Evolutionary conservation across 2,797 vertebrate species (phyloP), one percentile per base, ranked within the genome.

Genomic region (Pelodytes ibericus): DNA sequence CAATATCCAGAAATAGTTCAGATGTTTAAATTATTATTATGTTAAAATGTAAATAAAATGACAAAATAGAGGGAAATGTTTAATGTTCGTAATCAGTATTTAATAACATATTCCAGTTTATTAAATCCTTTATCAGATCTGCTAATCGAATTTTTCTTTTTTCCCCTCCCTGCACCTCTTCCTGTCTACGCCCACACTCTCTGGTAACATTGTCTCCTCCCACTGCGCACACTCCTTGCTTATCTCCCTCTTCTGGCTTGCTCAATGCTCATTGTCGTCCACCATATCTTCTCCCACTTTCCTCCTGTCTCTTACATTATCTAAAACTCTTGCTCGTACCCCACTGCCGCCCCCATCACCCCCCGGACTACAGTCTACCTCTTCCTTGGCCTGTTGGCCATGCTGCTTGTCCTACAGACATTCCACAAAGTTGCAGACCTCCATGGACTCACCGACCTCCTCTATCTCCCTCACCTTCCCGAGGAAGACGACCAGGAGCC

Each of bases 391-490:
- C 86, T 93, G 80, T 91, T 94, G 80, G 89, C 91, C 86, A 94
- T 96, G 88, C 92, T 93, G 81, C 84, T 96, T n/a, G 57, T 94
- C 30, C 89, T 96, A n/a, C 94, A 94, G 62, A 90, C 93, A 25
- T 92, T 96, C 85, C 93, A 94, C 85, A 93, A 87, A 18, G 84
- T 92, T 84, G 91, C 94, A 1, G 93, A 92, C 82, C 82, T 88
- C 77, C 92, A 91, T 63, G 95, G 95, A 81, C 90, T 91, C 82
- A 94, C 82, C 26, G 86, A 86, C 77, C 88, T 88, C 81, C 86
- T 87, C 84, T 92, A 82, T 81, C 91, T 92, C 85, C 92, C 76
- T 0, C 91, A 80, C 73, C 91, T 89, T 0, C 60, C 53, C 11
- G 92, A 93, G 51, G 90, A 90, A 4, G 83, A 90, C 0, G 83